Percentiles rank a stretch among this genome's conserved stretches.
Conservation (phyloP, 2,888 invertebrate genomes). For the Neocrepidodera transversa region DNA sequence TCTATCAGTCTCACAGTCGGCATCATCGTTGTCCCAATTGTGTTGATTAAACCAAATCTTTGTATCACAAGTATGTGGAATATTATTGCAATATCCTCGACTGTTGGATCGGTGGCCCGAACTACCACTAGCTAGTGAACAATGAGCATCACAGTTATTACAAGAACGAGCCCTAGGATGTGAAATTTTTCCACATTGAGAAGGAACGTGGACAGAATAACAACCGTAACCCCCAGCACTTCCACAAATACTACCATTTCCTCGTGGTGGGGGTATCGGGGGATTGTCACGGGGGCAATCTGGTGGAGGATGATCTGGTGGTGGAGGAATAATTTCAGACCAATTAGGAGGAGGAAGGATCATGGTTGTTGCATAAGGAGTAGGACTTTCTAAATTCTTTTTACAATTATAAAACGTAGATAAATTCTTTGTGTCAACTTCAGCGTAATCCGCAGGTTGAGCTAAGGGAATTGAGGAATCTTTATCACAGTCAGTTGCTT, state of each 20-base stretch:
- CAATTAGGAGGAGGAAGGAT: conserved; percentile 67
- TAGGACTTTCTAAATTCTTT: conserved; percentile 71
- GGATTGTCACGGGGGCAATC: conserved; percentile 59
- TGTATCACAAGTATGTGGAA: conserved; percentile 55
- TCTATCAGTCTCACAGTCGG: conserved; percentile 62
- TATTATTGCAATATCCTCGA: conserved; percentile 50
- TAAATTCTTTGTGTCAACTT: conserved; percentile 70
- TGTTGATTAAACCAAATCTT: conserved; percentile 55
- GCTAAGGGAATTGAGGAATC: conserved; percentile 70
- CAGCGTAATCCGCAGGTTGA: conserved; percentile 71
- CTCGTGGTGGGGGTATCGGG: conserved; percentile 54
- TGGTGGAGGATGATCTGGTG: conserved; percentile 68
- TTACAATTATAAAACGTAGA: conserved; percentile 76
- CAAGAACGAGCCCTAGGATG: conserved; percentile 54
- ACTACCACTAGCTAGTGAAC: conserved; percentile 58
- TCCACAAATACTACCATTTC: conserved; percentile 55
- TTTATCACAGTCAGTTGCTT: conserved; percentile 69
- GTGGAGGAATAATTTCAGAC: conserved; percentile 68
- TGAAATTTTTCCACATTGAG: conserved; percentile 47
- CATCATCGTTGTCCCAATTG: conserved; percentile 58
- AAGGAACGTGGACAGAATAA: conserved; percentile 58
- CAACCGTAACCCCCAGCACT: conserved; percentile 57
- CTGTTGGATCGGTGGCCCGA: conserved; percentile 53
- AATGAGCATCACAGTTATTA: conserved; percentile 56
- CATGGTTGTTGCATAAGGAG: conserved; percentile 79